Conservation (phyloP, 2,888 invertebrate genomes). For the Molanna angustata region DNA sequence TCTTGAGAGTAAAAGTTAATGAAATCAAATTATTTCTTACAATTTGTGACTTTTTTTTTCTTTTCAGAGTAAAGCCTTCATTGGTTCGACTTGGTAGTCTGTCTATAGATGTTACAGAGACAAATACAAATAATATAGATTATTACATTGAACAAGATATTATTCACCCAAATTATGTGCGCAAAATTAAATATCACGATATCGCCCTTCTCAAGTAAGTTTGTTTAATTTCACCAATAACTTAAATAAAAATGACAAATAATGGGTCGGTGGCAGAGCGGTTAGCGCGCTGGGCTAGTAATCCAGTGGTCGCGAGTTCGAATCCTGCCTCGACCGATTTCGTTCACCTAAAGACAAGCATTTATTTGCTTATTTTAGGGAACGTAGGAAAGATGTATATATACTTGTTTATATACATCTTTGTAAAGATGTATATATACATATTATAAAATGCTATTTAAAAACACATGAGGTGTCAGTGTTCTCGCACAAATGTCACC, state of each 20-base stretch:
- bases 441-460: no score
- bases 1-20: no score
- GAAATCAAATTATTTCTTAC: neutral
- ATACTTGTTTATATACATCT: neutral
- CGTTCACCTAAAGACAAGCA: no score
- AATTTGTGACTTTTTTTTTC: neutral
- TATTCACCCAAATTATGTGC: slow-evolving; percentile 43
- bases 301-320: no score
- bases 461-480: no score
- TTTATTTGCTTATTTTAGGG: no score
- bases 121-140: slow-evolving; percentile 41
- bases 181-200: slow-evolving; percentile 47
- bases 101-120: slow-evolving; percentile 40
- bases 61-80: slow-evolving; percentile 42
- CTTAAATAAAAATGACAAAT: neutral
- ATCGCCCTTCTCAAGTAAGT: slow-evolving; percentile 46
- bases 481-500: no score
- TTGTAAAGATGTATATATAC: neutral
- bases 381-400: no score
- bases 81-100: slow-evolving; percentile 45
- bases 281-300: no score
- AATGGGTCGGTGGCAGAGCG: no score
- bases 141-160: slow-evolving; percentile 40
- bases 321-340: no score
- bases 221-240: neutral